Base-by-base conservation (phyloP, 2,888 invertebrate species). In the Belgica antarctica region DNA sequence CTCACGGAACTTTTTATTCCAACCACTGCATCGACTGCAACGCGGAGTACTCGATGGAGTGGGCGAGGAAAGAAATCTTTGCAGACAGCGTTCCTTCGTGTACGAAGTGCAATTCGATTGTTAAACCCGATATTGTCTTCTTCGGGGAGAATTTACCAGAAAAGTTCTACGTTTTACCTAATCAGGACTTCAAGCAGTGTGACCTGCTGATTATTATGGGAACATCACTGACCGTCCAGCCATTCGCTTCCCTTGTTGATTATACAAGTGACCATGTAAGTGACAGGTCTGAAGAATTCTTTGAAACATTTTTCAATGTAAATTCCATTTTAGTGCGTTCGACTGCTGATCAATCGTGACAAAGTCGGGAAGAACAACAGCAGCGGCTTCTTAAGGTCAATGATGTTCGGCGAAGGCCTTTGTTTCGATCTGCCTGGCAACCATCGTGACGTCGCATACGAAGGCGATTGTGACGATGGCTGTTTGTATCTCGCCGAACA, bases 61-160 rank as follows among this genome's bases (percentile, higher is more conserved):
- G 92, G 90, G 89, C 96, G 84, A 94, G 93, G 86, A 90, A 89
- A 70, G 83, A 86, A 76, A 90, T 92, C 71, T 85, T 90, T 73
- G 80, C 85, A 1, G 89, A 89, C 75, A 81, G 83, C 72, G 84
- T 94, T 71, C 94, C 95, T 12, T 86, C 84, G 52, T 96, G 96
- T 77, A 84, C 85, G 1, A 80, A 83, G 36, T 94, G 94, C 75
- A 83, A 86, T 0, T 89, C 89, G 0, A 82, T 94, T 3, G 91
- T 97, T 0, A 96, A 96, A 78, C 96, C 96, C 7, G 96, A 97
- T 76, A 94, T 98, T 74, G 90, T 96, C 12, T 96, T 98, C 81
- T 98, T 96, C 79, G 96, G 96, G 0, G 96, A 97, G 82, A 85
- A 86, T 77, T 83, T 97, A 15, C 96, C 97, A 0, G 81, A 83